phyloP scores from a whole-genome alignment of 2,888 invertebrate species.

The Koerneria pararmatus region DNA sequence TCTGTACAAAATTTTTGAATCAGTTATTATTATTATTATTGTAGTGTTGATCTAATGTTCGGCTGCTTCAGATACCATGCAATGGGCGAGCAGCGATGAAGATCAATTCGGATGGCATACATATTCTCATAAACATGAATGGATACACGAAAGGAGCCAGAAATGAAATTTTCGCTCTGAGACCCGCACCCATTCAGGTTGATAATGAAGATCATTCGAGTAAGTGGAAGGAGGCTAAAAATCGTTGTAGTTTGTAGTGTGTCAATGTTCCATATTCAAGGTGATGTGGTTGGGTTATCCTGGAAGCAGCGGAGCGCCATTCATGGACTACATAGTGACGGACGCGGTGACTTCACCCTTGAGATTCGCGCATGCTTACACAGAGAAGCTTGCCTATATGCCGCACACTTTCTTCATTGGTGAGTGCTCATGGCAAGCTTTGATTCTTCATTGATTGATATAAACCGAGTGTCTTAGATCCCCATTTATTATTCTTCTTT shows the following conservation, averaged over 20 bases:
- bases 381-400: slow-evolving; percentile 90
- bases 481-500: neutral
- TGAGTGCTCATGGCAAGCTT: slow-evolving; percentile 2
- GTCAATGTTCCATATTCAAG: no score
- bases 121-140: slow-evolving; percentile 97
- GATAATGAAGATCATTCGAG: slow-evolving; percentile 12
- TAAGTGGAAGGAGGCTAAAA: no score
- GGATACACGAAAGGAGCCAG: slow-evolving; percentile 98
- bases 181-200: slow-evolving; percentile 91
- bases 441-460: neutral
- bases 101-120: slow-evolving; percentile 85
- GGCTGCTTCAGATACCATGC: slow-evolving; percentile 69
- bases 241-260: no score
- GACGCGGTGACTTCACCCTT: slow-evolving; percentile 89
- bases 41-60: no score
- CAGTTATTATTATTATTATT: neutral
- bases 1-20: neutral
- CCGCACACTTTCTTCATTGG: slow-evolving; percentile 96
- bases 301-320: slow-evolving; percentile 92
- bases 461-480: neutral
- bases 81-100: slow-evolving; percentile 90
- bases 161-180: slow-evolving; percentile 94
- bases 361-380: slow-evolving; percentile 76
- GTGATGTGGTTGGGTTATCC: slow-evolving; percentile 99
- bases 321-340: slow-evolving; percentile 96